Evolutionary conservation across 2,113 vertebrate species (phyloP).

Genomic region (Notiomystis cincta): DNA sequence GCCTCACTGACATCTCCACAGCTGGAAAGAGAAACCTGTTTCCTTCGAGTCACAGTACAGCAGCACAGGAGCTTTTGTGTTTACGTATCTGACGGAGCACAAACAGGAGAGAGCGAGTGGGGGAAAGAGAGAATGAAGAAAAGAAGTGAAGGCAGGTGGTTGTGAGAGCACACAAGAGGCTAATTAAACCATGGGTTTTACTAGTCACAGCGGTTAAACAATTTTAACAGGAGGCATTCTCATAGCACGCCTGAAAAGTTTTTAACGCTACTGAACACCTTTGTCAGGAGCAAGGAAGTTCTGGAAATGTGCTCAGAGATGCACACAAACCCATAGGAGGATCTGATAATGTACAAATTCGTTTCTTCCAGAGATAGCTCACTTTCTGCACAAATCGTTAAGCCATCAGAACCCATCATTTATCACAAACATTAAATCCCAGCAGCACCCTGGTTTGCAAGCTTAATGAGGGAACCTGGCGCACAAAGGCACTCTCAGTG

Average conservation of each 20-base stretch:
- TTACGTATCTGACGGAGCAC: rapidly evolving
- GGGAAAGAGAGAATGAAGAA: neutral
- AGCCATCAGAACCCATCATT: slow-evolving; percentile 39
- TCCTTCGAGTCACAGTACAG: neutral
- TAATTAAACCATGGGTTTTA: slow-evolving; percentile 19
- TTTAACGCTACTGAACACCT: neutral
- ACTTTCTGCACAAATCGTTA: slow-evolving; percentile 13
- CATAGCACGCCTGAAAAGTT: neutral
- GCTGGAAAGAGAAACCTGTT: neutral
- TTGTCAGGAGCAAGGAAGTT: neutral
- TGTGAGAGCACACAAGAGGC: slow-evolving; percentile 2
- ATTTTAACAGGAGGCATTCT: neutral
- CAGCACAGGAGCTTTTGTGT: neutral
- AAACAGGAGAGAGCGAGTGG: neutral
- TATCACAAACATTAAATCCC: slow-evolving; percentile 23
- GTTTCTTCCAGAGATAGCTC: neutral
- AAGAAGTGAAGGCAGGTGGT: neutral
- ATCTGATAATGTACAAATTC: neutral
- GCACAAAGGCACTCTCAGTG: neutral
- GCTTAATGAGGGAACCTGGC: neutral
- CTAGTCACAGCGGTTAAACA: slow-evolving; percentile 3
- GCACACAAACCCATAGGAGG: neutral
- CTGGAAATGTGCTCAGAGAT: neutral
- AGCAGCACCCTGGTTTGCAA: neutral
- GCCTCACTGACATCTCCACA: neutral